These are phyloP conservation scores for Trachelus troglodyta DNA, from an alignment of 2,888 invertebrate genomes.

Conservation along the genomic window DNA sequence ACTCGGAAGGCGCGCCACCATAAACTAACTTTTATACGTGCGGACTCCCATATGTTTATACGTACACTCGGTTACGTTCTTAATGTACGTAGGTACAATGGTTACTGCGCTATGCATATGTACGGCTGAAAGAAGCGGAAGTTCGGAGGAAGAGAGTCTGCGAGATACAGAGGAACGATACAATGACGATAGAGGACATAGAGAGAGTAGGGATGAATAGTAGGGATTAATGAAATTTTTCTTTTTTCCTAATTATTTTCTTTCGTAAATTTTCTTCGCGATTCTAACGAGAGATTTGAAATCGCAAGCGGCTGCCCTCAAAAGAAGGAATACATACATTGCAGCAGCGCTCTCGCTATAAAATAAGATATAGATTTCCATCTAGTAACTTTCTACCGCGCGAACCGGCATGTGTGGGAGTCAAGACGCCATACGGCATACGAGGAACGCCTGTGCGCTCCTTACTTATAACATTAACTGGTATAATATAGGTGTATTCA, in stretches of 20 bases:
- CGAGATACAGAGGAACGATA: background rate
- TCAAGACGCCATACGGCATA: conserved; percentile 58
- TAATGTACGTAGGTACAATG: background rate
- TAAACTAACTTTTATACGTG: conserved; percentile 22
- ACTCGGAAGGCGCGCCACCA: conserved; percentile 27
- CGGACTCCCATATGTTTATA: background rate
- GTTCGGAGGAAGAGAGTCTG: background rate
- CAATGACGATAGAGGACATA: background rate
- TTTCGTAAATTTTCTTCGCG: background rate
- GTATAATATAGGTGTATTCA: background rate
- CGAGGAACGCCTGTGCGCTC: conserved; percentile 27
- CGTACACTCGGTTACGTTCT: background rate
- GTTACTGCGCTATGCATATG: background rate
- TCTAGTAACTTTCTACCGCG: conserved; percentile 64
- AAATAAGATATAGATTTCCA: conserved; percentile 66
- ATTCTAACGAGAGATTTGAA: background rate
- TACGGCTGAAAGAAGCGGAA: background rate
- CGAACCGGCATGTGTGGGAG: conserved; percentile 57
- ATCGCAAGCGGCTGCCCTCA: background rate
- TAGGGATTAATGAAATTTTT: background rate
- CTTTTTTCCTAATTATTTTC: background rate
- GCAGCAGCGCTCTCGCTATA: conserved; percentile 52
- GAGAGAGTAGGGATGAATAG: background rate
- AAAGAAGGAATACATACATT: conserved; percentile 50
- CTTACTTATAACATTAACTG: conserved; percentile 20